Evolutionary conservation across 2,797 vertebrate species (phyloP).

Genomic region (Benthosema pterotum): DNA sequence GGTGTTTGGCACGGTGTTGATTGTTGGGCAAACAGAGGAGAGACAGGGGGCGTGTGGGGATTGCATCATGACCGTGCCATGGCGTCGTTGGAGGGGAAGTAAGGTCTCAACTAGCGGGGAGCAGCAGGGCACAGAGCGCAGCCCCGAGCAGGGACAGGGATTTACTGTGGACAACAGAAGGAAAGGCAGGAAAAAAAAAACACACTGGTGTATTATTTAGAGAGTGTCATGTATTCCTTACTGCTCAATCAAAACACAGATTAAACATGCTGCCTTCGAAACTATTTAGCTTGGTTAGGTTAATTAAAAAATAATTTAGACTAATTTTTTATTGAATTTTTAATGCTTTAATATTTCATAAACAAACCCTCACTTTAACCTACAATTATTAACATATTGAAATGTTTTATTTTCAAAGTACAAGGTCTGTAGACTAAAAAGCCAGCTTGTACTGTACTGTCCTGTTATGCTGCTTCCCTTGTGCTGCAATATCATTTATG

Average conservation of each 20-base stretch:
- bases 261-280: too few species aligned
- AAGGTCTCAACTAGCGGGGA: conserved; percentile 86
- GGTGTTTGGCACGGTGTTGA: conserved; percentile 84
- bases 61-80: conserved; percentile 75
- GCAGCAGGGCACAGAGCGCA: conserved; percentile 34
- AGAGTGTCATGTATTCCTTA: conserved; percentile 4
- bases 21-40: conserved; percentile 86
- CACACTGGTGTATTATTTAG: neutral
- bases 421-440: too few species aligned
- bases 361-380: neutral
- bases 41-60: conserved; percentile 61
- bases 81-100: conserved; percentile 83
- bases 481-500: conserved; percentile 27
- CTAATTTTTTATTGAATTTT: neutral
- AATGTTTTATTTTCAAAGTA: too few species aligned
- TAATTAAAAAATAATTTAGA: neutral
- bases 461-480: conserved; percentile 2
- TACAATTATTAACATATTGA: too few species aligned
- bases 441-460: too few species aligned
- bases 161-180: conserved; percentile 15
- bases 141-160: too few species aligned
- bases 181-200: too few species aligned
- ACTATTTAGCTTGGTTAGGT: neutral
- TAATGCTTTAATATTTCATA: neutral
- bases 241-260: too few species aligned